Evolutionary conservation across 1,140 invertebrate species (phyloP).

Genomic region (Trialeurodes vaporariorum): DNA sequence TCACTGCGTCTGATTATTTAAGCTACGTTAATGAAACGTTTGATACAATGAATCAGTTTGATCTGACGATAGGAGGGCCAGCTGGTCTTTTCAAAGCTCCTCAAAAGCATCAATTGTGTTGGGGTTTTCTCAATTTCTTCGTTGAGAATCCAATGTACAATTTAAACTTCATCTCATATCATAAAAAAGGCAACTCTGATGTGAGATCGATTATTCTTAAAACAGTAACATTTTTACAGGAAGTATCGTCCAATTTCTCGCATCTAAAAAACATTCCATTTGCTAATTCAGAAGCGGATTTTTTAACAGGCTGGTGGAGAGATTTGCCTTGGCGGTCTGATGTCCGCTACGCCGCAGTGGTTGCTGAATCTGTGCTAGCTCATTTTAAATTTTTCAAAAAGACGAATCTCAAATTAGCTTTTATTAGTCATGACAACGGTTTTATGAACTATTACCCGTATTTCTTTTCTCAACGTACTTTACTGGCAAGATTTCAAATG

Average conservation of each 20-base stretch:
- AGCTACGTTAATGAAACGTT: constrained; percentile 13
- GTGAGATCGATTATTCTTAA: constrained; percentile 31
- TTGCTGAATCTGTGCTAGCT: constrained; percentile 32
- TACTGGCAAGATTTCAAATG: constrained; percentile 39
- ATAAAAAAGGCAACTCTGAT: constrained; percentile 37
- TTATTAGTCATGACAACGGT: constrained; percentile 40
- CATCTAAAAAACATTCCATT: constrained; percentile 31
- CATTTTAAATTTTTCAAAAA: constrained; percentile 30
- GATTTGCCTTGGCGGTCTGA: constrained; percentile 35
- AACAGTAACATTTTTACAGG: constrained; percentile 30
- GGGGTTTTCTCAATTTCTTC: background rate
- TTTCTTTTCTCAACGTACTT: constrained; percentile 37
- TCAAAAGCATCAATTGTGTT: background rate
- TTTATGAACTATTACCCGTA: constrained; percentile 39
- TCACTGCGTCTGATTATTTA: constrained; percentile 35
- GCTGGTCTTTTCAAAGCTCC: background rate
- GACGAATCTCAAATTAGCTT: constrained; percentile 26
- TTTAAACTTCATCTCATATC: constrained; percentile 37
- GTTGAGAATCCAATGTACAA: constrained; percentile 7
- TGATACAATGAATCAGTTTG: background rate
- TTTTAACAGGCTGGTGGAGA: constrained; percentile 37
- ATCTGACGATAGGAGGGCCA: background rate
- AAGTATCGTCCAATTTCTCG: constrained; percentile 32
- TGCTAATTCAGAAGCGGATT: constrained; percentile 39
- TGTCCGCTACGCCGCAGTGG: constrained; percentile 35